These are phyloP conservation scores for Euphonia xanthogaster DNA, from an alignment of 2,797 vertebrate genomes.

Conservation along the genomic window DNA sequence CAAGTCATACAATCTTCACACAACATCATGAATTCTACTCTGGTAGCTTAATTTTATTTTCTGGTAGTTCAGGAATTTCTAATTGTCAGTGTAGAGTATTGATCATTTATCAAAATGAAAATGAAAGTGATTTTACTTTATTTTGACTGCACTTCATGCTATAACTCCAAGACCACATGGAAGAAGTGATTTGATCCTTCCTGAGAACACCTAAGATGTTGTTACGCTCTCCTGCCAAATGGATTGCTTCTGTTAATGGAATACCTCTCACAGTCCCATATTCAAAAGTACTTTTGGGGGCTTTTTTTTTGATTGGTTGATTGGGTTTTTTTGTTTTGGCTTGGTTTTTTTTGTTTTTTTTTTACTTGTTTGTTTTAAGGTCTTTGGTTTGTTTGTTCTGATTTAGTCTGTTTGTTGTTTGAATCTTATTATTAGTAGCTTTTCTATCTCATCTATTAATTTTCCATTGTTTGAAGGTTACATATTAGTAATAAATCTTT, in stretches of 20 bases:
- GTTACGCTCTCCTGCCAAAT: background rate
- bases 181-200: background rate
- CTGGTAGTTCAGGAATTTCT: background rate
- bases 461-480: background rate
- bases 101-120: background rate
- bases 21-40: background rate
- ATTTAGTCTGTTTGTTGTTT: background rate
- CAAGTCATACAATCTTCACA: background rate
- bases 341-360: background rate
- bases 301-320: background rate
- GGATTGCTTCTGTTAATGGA: background rate
- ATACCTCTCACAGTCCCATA: background rate
- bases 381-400: background rate
- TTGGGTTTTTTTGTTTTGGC: no score
- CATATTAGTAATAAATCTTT: background rate
- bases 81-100: no score
- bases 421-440: background rate
- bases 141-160: background rate
- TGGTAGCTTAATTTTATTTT: background rate
- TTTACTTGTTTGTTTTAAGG: no score
- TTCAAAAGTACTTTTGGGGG: background rate
- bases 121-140: background rate
- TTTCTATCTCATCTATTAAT: background rate
- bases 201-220: background rate
- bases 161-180: background rate